Conservation (phyloP, 2,888 invertebrate genomes). For the Drosophila lacicola region DNA sequence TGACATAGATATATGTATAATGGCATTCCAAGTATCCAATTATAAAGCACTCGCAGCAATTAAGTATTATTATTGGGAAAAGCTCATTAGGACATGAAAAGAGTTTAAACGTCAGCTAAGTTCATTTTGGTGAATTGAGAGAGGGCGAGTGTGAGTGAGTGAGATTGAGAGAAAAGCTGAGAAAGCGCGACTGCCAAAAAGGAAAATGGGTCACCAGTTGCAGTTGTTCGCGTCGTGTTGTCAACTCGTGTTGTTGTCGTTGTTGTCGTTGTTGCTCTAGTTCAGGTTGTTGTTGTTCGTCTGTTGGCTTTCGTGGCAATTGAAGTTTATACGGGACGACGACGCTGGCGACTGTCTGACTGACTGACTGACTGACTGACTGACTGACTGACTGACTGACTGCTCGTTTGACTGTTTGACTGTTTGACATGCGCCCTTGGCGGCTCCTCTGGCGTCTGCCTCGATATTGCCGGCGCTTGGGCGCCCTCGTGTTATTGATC, state of each 20-base stretch:
- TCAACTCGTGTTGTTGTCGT: constrained; percentile 20
- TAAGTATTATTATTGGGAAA: too few relatives aligned
- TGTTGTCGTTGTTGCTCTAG: constrained; percentile 10
- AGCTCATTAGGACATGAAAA: too few relatives aligned
- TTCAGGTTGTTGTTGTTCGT: constrained; percentile 24
- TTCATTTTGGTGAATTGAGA: neutral
- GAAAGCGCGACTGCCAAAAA: constrained; percentile 29
- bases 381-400: constrained; percentile 5
- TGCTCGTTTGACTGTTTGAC: constrained; percentile 11
- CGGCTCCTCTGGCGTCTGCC: constrained; percentile 28
- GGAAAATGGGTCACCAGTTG: constrained; percentile 72
- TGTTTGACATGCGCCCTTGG: constrained; percentile 64
- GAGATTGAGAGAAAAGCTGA: neutral
- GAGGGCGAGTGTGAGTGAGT: neutral
- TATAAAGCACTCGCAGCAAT: too few relatives aligned
- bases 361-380: constrained; percentile 16
- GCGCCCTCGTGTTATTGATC: constrained; percentile 55
- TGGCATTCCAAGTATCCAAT: too few relatives aligned
- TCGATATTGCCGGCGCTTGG: constrained; percentile 6
- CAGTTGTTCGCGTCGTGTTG: constrained; percentile 42
- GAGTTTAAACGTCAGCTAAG: neutral
- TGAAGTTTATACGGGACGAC: constrained; percentile 63
- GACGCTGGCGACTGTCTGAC: constrained; percentile 45
- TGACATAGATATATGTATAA: too few relatives aligned
- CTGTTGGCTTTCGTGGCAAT: constrained; percentile 57